Evolutionary conservation across 1,140 invertebrate species (phyloP), one percentile per base, ranked within the genome.

Genomic region (Drosophila sp.): DNA sequence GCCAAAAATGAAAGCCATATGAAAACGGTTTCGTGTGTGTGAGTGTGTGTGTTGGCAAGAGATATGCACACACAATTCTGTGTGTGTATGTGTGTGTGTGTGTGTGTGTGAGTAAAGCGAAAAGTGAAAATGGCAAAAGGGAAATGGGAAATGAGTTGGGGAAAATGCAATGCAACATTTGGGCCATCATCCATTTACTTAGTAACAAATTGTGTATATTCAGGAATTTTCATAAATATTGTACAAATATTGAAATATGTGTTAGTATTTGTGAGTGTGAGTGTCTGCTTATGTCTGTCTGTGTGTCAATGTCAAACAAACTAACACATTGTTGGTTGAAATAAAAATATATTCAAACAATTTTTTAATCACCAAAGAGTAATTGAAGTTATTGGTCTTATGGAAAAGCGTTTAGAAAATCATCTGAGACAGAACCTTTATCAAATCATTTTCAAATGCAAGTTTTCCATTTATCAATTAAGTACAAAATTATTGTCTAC

Each of bases 201-300:
- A 27, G 44, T 50, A 50, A 27, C 23, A 50, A 50, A 10, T 50
- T 50, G 6, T 50, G 23, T 50, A 50, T 47, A 47, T 47, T 50
- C 8, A 27, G 44, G 27, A 23, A 50, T 61, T 40, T 72, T 60
- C 35, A 70, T 50, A 50, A 50, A 50, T 50, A 50, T 38, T 38
- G 35, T 38, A 11, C 23, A 50, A 23, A 47, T 47, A 47, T 38
- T 50, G 44, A 2, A n/a, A 50, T 25, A 44, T 6, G 17, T 23
- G 41, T 6, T 5, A 23, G 41, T 44, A 17, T 50, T 23, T 50
- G 25, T 10, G 44, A 25, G 23, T 17, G 41, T 84, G 67, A 41
- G 11, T 76, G 66, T 76, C 40, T 41, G 70, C 8, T 2, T 38
- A 11, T 38, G 3, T 35, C 8, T 38, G 10, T 38, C 11, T 38